phyloP scores from a whole-genome alignment of 2,113 vertebrate species.

The Hucho hucho region DNA sequence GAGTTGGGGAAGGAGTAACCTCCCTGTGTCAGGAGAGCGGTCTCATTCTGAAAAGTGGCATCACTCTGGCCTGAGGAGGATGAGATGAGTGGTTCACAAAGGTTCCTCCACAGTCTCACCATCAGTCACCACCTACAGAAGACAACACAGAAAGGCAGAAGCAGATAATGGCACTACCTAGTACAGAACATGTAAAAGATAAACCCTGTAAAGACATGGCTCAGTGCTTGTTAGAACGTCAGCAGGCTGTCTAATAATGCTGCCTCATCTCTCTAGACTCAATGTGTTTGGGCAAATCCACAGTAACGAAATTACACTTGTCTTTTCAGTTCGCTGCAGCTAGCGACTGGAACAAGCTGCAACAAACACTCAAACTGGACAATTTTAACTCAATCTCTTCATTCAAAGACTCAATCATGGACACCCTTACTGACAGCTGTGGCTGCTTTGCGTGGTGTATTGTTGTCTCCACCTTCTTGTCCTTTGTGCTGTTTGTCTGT shows the following conservation, averaged over 20 bases:
- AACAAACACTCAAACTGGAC: too few relatives aligned
- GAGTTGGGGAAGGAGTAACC: not conserved
- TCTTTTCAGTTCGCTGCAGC: too few relatives aligned
- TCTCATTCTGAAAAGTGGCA: not conserved
- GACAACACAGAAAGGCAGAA: not conserved
- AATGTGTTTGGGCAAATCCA: slow-evolving; percentile 9
- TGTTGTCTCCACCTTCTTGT: too few relatives aligned
- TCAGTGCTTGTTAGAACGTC: not conserved
- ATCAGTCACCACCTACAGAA: not conserved
- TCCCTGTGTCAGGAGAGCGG: not conserved
- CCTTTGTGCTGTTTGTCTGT: too few relatives aligned
- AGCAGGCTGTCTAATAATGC: not conserved
- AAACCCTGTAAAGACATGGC: not conserved
- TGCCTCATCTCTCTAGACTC: not conserved
- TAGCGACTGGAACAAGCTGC: too few relatives aligned
- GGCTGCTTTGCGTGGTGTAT: too few relatives aligned
- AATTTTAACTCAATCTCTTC: too few relatives aligned
- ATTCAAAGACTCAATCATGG: too few relatives aligned
- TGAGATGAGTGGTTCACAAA: not conserved
- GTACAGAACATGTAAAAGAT: not conserved
- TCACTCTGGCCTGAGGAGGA: not conserved
- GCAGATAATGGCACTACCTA: not conserved
- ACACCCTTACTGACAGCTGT: too few relatives aligned
- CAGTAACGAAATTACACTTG: too few relatives aligned
- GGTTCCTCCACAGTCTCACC: not conserved